Percentiles rank a stretch among this genome's conserved stretches.
Conservation (phyloP, 2,113 vertebrate species). For the Cyphomyrus plagiostoma region DNA sequence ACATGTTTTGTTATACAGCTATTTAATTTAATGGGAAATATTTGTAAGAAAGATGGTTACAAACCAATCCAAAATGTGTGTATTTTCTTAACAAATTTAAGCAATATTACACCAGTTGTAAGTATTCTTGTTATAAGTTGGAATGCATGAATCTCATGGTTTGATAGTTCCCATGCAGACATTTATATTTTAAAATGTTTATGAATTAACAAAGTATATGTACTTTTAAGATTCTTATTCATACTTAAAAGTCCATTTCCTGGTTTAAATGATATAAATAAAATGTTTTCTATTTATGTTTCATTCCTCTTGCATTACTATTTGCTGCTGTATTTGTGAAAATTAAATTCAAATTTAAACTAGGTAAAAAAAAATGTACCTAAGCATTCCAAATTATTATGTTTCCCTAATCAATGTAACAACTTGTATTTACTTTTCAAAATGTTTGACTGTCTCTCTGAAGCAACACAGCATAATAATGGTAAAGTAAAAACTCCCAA, state of each 20-base stretch:
- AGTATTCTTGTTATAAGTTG: not conserved
- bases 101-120: not conserved
- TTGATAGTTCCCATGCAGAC: not conserved
- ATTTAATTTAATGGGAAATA: not conserved
- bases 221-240: not conserved
- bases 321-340: not conserved
- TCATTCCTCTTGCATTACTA: not conserved
- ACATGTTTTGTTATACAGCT: not conserved
- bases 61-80: not conserved
- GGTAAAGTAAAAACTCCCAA: not conserved
- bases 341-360: not conserved
- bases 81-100: not conserved
- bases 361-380: not conserved
- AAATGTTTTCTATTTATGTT: not conserved
- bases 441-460: not conserved
- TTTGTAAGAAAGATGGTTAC: not conserved
- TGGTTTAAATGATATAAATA: not conserved
- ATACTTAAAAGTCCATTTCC: not conserved
- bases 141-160: not conserved
- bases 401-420: not conserved
- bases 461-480: too few relatives aligned
- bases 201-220: not conserved
- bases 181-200: not conserved
- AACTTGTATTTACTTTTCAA: not conserved
- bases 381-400: not conserved